Evolutionary conservation across 2,888 invertebrate species (phyloP).

Genomic region (Sericinus montela): DNA sequence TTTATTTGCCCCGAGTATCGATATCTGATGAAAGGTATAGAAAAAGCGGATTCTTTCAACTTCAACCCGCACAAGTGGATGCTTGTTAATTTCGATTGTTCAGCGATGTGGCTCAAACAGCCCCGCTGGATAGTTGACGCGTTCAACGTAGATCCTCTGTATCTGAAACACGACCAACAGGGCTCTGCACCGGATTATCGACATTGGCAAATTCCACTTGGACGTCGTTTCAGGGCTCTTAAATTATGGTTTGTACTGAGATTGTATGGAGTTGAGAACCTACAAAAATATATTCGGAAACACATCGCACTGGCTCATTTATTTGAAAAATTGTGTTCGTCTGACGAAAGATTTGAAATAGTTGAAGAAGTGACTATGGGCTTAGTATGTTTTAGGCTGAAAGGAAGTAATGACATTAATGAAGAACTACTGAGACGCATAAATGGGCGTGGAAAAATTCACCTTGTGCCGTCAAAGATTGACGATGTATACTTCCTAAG

Average conservation of each 20-base stretch:
- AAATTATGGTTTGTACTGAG: conserved; percentile 98
- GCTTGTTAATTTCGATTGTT: conserved; percentile 99
- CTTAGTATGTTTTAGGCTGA: conserved; percentile 96
- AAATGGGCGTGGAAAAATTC: conserved; percentile 94
- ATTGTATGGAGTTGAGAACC: conserved; percentile 91
- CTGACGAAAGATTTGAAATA: conserved; percentile 93
- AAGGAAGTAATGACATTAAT: conserved; percentile 90
- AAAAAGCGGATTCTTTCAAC: conserved; percentile 97
- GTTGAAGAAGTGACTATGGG: conserved; percentile 94
- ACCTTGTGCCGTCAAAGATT: conserved; percentile 94
- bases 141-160: conserved; percentile 98
- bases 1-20: conserved; percentile 98
- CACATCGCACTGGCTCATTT: conserved; percentile 92
- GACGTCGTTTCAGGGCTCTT: conserved; percentile 93
- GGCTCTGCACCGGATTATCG: conserved; percentile 95
- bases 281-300: conserved; percentile 91
- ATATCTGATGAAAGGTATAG: conserved; percentile 91
- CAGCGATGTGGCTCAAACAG: conserved; percentile 97
- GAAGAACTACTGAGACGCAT: conserved; percentile 90
- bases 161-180: conserved; percentile 96
- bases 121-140: conserved; percentile 95
- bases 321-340: conserved; percentile 87
- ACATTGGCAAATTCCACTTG: conserved; percentile 98
- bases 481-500: conserved; percentile 91
- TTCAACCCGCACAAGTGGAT: conserved; percentile 99